These are phyloP conservation scores for Lottia scabra DNA, from an alignment of 2,888 invertebrate species.

Conservation along the genomic window DNA sequence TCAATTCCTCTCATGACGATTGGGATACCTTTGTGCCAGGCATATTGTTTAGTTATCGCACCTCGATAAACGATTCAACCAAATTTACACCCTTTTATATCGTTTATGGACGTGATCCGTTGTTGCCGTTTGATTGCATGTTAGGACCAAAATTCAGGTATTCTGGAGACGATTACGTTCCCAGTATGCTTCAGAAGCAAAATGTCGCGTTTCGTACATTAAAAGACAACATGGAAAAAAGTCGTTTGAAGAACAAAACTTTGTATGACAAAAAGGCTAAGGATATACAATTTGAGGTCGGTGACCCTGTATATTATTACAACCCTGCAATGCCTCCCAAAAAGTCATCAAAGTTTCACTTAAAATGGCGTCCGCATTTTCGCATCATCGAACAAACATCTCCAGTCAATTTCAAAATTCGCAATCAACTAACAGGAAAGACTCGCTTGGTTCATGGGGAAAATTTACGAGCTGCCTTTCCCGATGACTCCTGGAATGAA, in stretches of 20 bases:
- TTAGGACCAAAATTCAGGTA: not conserved
- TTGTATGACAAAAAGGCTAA: not conserved
- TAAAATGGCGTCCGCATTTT: not conserved
- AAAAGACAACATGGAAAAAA: not conserved
- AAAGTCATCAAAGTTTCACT: not conserved
- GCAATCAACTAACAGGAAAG: conserved; percentile 3
- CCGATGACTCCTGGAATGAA: conserved; percentile 6
- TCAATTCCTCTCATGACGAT: not conserved
- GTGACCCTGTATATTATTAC: conserved; percentile 2
- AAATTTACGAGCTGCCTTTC: not conserved
- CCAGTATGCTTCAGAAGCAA: not conserved
- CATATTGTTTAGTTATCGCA: not conserved
- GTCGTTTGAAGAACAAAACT: not conserved
- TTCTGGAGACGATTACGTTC: conserved; percentile 1
- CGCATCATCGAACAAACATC: conserved; percentile 1
- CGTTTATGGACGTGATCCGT: conserved; percentile 3
- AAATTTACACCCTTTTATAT: not conserved
- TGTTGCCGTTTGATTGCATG: not conserved
- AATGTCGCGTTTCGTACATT: not conserved
- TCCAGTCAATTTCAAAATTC: not conserved
- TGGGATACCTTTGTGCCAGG: not conserved
- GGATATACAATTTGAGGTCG: not conserved
- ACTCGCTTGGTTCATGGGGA: conserved; percentile 4
- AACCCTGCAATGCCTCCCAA: not conserved
- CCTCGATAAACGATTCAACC: not conserved